Evolutionary conservation across 1,140 invertebrate species (phyloP), one percentile per base, ranked within the genome.

Genomic region (Ooceraea biroi): DNA sequence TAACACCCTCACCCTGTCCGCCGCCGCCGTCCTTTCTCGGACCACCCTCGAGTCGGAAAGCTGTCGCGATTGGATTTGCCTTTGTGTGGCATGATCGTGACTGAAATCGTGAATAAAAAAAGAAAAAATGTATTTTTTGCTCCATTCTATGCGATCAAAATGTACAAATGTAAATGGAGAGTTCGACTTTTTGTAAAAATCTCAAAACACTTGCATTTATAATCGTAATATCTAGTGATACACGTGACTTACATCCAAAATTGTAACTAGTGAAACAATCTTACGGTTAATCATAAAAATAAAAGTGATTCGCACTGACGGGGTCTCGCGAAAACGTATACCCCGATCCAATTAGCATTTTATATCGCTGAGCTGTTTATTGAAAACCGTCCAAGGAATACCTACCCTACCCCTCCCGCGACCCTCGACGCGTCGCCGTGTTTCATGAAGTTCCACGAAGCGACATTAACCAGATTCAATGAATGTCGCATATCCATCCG

Each of bases 1-100:
- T 97, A 95, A 95, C 46, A 61, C 68, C 41, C 73, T 82, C 44
- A 46, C 58, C 57, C 14, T 52, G 72, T 11, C 22, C n/a, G n/a
- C 7, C 25, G 11, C 22, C 55, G 41, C 19, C 41, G 3, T 41
- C 30, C n/a, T 65, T 27, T 30, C 0, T 46, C 17, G 1, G 7
- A 14, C 30, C 19, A 17, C 19, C 30, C 30, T 2, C 17, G 19
- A 22, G 36, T 7, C 2, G 36, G 36, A 5, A 17, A 44, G 17
- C 44, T 19, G 55, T 11, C 8, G 52, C 80, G 76, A 86, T 74
- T 44, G 61, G 63, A 86, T 86, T 86, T 86, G 65, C 61, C 65
- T 76, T 76, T 76, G 73, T 76, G 52, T 30, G 65, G 12, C 44
- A 12, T 12, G 27, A n/a, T n/a, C n/a, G n/a, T n/a, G n/a, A n/a